Percentiles rank a stretch among this genome's conserved stretches.
Evolutionary conservation across 2,797 vertebrate genomes (phyloP).

Genomic region (Tragelaphus oryx): DNA sequence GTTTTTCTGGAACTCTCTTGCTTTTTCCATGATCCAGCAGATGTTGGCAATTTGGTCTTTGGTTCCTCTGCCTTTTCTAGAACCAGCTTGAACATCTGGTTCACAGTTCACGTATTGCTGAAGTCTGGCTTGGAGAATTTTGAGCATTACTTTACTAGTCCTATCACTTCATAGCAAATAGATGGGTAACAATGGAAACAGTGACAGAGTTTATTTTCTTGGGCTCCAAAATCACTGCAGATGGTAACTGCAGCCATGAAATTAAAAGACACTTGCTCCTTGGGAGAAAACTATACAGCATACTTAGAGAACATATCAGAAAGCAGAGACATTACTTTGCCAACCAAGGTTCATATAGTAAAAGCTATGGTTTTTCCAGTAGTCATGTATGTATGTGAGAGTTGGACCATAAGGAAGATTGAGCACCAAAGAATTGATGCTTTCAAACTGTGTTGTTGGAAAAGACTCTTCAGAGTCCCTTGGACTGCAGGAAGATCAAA

Average conservation of each 20-base stretch:
- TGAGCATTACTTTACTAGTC: not conserved
- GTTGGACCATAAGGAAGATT: not conserved
- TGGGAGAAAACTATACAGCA: not conserved
- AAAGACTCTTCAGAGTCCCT: not conserved
- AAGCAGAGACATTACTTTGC: not conserved
- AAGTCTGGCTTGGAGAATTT: no score
- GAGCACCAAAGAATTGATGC: not conserved
- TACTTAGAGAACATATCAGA: not conserved
- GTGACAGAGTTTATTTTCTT: not conserved
- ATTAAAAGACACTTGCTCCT: not conserved
- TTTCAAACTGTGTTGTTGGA: not conserved
- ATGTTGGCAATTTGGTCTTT: no score
- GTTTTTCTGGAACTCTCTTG: no score
- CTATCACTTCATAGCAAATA: not conserved
- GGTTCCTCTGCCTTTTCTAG: no score
- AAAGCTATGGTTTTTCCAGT: not conserved
- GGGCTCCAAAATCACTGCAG: not conserved
- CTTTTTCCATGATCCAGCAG: no score
- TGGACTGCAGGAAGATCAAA: not conserved
- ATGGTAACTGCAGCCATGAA: not conserved
- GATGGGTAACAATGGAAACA: not conserved
- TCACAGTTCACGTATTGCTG: no score
- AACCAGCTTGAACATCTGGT: no score
- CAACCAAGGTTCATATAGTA: not conserved
- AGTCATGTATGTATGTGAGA: not conserved